phyloP scores from a whole-genome alignment of 2,113 vertebrate species.

The Strigops habroptila region DNA sequence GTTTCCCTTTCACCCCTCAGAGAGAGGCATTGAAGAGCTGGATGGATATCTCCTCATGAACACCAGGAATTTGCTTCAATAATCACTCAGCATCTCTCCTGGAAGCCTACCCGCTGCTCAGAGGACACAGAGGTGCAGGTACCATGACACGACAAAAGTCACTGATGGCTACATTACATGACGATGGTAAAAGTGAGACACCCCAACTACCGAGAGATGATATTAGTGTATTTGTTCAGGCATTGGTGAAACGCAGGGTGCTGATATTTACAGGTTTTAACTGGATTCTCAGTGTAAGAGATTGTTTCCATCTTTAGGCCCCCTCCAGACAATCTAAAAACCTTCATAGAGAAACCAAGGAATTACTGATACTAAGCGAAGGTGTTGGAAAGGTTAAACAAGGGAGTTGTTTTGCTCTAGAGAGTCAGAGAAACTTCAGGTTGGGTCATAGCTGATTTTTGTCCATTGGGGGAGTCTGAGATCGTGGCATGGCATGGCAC shows the following conservation, averaged over 20 bases:
- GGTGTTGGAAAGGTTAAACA: not conserved
- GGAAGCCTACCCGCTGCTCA: rapidly evolving
- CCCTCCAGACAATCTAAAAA: not conserved
- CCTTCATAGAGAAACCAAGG: not conserved
- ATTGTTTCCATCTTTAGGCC: not conserved
- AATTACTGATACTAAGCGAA: not conserved
- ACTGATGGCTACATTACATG: rapidly evolving
- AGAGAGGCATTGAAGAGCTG: not conserved
- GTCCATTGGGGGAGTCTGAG: not conserved
- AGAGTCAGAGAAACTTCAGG: not conserved
- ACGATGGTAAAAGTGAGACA: not conserved
- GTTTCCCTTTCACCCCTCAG: not conserved
- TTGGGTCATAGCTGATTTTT: not conserved
- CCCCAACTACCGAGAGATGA: not conserved
- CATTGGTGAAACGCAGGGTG: not conserved
- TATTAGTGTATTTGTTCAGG: not conserved
- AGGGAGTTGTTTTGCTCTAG: not conserved
- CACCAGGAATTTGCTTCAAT: not conserved
- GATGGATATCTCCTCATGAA: not conserved
- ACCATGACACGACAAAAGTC: rapidly evolving
- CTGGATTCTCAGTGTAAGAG: not conserved
- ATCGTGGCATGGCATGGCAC: too few relatives aligned
- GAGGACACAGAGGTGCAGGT: not conserved
- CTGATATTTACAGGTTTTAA: not conserved
- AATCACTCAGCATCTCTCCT: not conserved